A percentile compares a stretch with the other conserved stretches of the same genome.
These are phyloP conservation scores for Cyclophora albipunctata DNA, from an alignment of 2,888 invertebrate species.

Conservation along the genomic window DNA sequence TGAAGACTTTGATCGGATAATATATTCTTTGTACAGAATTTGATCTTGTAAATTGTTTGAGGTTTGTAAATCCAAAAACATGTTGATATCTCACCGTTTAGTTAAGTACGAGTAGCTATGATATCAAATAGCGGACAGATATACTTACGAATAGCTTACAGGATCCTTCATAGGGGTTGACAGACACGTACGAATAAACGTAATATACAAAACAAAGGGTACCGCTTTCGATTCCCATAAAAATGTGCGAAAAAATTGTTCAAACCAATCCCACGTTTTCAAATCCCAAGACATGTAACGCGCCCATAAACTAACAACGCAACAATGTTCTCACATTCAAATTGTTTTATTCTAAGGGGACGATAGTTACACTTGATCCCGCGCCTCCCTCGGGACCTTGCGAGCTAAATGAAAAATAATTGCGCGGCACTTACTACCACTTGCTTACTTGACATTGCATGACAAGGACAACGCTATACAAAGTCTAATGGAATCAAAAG, in stretches of 20 bases:
- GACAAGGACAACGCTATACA: conserved; percentile 23
- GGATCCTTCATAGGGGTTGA: too few relatives aligned
- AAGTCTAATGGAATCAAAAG: conserved; percentile 16
- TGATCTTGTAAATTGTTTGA: too few relatives aligned
- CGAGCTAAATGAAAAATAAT: conserved; percentile 73
- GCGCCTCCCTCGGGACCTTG: conserved; percentile 47
- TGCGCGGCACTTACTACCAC: conserved; percentile 30
- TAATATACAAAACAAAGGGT: too few relatives aligned
- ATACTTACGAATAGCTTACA: too few relatives aligned
- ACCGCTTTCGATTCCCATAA: conserved; percentile 11
- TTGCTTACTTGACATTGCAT: conserved; percentile 19
- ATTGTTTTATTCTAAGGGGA: conserved; percentile 48
- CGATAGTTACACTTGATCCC: conserved; percentile 52
- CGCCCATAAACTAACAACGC: conserved; percentile 27
- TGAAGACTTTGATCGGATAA: too few relatives aligned
- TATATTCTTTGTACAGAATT: too few relatives aligned
- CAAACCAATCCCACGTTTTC: conserved; percentile 28
- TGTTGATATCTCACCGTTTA: too few relatives aligned
- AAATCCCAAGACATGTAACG: conserved; percentile 42
- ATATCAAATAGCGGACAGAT: too few relatives aligned
- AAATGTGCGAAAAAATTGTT: conserved; percentile 12
- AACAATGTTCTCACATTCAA: conserved; percentile 61
- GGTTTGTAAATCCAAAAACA: too few relatives aligned
- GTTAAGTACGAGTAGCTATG: too few relatives aligned
- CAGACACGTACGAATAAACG: too few relatives aligned